Percentiles rank a stretch among this genome's conserved stretches.
Conservation (phyloP, 1,140 invertebrate species). For the Drosophila leontia region DNA sequence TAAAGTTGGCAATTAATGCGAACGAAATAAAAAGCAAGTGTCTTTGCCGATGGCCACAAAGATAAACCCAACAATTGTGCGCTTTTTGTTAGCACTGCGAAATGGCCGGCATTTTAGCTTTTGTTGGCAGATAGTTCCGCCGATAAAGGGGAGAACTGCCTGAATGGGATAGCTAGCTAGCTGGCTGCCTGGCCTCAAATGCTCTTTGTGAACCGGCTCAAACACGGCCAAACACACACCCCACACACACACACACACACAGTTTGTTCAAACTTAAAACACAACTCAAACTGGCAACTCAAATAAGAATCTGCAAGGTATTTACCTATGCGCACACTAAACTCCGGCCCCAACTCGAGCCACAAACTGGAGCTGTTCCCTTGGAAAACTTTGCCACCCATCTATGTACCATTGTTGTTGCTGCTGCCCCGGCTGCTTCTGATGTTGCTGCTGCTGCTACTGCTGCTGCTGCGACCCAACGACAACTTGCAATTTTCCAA, state of each 20-base stretch:
- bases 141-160: constrained; percentile 29
- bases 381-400: constrained; percentile 62
- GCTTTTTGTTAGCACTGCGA: constrained; percentile 33
- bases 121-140: constrained; percentile 45
- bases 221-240: constrained; percentile 15
- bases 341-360: constrained; percentile 20
- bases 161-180: constrained; percentile 6
- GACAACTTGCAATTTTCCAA: constrained; percentile 81
- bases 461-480: constrained; percentile 26
- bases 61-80: constrained; percentile 64
- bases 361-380: constrained; percentile 49
- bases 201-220: constrained; percentile 34
- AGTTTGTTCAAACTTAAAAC: constrained; percentile 56
- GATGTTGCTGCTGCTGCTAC: constrained; percentile 28
- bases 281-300: constrained; percentile 58
- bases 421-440: constrained; percentile 39
- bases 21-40: constrained; percentile 75
- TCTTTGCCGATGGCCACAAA: constrained; percentile 60
- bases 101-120: constrained; percentile 51
- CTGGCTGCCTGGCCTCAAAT: constrained; percentile 12
- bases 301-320: constrained; percentile 76
- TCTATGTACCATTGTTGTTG: constrained; percentile 61
- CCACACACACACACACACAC: not conserved
- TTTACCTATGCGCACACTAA: constrained; percentile 72
- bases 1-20: constrained; percentile 73